A percentile compares a stretch with the other conserved stretches of the same genome.
phyloP scores from a whole-genome alignment of 2,113 vertebrate genomes.

The Oreochromis niloticus region DNA sequence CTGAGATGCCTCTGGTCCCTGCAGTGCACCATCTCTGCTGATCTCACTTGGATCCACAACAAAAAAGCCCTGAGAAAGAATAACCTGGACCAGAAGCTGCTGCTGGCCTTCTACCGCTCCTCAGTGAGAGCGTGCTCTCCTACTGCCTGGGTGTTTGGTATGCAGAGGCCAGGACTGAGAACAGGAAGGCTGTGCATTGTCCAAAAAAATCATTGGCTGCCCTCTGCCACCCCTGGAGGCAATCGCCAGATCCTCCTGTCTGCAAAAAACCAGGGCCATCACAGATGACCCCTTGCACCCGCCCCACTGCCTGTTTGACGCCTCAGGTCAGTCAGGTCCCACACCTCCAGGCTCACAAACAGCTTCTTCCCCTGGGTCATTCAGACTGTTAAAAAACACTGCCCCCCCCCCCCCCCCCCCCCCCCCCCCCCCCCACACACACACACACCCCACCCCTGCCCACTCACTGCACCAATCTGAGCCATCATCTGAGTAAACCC shows the following conservation, averaged over 20 bases:
- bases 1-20: constrained; percentile 4
- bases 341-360: neutral
- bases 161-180: neutral
- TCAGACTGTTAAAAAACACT: neutral
- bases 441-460: no score
- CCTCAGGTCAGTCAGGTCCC: neutral
- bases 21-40: neutral
- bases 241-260: neutral
- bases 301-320: neutral
- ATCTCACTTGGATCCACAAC: neutral
- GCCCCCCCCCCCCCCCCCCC: neutral
- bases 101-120: neutral
- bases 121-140: neutral
- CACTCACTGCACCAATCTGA: neutral
- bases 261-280: neutral
- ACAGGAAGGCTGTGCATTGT: no score
- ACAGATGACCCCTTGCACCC: neutral
- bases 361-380: neutral
- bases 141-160: neutral
- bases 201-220: neutral
- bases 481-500: neutral
- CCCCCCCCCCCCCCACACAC: no score
- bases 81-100: neutral
- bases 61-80: neutral
- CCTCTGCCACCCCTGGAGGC: neutral